Conservation (phyloP, 2,888 invertebrate species). For the Orchestes rusci region DNA sequence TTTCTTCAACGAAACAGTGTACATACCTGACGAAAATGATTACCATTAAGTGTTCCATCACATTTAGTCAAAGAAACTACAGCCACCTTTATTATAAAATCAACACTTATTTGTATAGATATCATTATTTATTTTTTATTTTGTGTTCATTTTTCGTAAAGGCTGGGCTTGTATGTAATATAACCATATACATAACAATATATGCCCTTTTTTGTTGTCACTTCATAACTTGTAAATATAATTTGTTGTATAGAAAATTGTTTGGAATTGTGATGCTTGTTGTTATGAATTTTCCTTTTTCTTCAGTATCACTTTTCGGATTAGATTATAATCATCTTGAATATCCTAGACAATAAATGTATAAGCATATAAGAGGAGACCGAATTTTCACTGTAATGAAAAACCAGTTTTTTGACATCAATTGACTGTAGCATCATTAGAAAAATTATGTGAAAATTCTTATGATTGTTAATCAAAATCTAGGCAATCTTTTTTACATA, state of each 20-base stretch:
- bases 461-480: constrained; percentile 13
- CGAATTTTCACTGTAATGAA: no score
- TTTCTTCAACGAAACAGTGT: no score
- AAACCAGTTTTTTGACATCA: neutral
- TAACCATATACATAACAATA: constrained; percentile 42
- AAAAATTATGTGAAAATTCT: neutral
- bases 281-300: constrained; percentile 3
- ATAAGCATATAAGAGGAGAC: no score
- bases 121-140: constrained; percentile 37
- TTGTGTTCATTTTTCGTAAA: constrained; percentile 12
- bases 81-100: constrained; percentile 25
- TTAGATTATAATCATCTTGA: no score
- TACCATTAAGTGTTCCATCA: constrained; percentile 39
- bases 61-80: constrained; percentile 36
- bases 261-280: constrained; percentile 13
- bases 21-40: constrained; percentile 37
- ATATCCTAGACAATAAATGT: no score
- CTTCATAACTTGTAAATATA: constrained; percentile 25
- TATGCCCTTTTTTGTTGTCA: constrained; percentile 29
- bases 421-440: neutral
- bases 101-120: constrained; percentile 36
- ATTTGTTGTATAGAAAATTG: constrained; percentile 3
- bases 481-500: constrained; percentile 20
- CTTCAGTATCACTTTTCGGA: no score
- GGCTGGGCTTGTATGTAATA: constrained; percentile 36